Conservation (phyloP, 2,797 vertebrate genomes). For the Brotula barbata region DNA sequence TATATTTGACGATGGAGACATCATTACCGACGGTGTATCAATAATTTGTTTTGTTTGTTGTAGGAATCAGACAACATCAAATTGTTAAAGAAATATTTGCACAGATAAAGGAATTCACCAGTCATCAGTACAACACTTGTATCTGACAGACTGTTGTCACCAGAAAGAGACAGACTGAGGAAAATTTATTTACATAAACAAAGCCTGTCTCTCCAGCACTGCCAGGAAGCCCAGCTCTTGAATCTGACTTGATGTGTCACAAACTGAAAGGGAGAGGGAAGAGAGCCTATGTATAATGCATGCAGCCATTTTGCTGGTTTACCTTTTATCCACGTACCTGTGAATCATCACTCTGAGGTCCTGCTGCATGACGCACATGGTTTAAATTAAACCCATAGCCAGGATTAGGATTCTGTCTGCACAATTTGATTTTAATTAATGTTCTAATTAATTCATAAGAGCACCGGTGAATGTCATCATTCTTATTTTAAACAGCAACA, state of each 20-base stretch:
- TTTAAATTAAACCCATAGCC: too few relatives aligned
- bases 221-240: slow-evolving; percentile 32
- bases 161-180: slow-evolving; percentile 41
- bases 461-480: too few relatives aligned
- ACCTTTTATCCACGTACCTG: background rate
- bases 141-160: slow-evolving; percentile 27
- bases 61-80: background rate
- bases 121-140: too few relatives aligned
- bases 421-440: too few relatives aligned
- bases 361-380: background rate
- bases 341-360: background rate
- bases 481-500: too few relatives aligned
- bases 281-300: background rate
- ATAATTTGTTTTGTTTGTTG: too few relatives aligned
- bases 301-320: slow-evolving; percentile 21
- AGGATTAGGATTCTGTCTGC: too few relatives aligned
- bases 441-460: too few relatives aligned
- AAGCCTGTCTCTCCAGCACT: slow-evolving; percentile 33
- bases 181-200: slow-evolving; percentile 54
- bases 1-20: too few relatives aligned
- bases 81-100: background rate
- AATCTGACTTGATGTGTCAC: slow-evolving; percentile 32
- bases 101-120: slow-evolving; percentile 7
- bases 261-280: slow-evolving; percentile 21
- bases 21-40: background rate